Evolutionary conservation across 2,113 vertebrate genomes (phyloP).

Genomic region (Corynorhinus townsendii): DNA sequence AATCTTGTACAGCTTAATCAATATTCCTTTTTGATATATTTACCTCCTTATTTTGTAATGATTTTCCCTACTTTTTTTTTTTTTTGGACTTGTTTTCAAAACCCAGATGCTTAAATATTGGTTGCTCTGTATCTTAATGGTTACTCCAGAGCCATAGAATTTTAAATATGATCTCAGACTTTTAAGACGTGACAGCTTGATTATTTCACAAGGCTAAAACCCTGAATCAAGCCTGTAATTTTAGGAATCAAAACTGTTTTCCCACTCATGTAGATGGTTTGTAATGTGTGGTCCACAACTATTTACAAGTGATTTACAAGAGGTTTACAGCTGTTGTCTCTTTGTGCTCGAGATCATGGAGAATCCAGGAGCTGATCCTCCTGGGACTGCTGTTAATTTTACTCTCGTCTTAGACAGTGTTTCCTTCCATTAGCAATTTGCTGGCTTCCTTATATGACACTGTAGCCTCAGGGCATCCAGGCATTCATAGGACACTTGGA

Average conservation of each 20-base stretch:
- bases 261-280: constrained; percentile 51
- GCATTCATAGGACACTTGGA: background rate
- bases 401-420: constrained; percentile 39
- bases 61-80: background rate
- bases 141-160: constrained; percentile 57
- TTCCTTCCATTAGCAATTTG: constrained; percentile 31
- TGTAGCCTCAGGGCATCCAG: background rate
- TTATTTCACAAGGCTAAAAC: constrained; percentile 69
- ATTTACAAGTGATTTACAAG: constrained; percentile 34
- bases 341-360: constrained; percentile 13
- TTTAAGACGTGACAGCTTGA: constrained; percentile 68
- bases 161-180: constrained; percentile 57
- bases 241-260: constrained; percentile 62
- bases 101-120: constrained; percentile 54
- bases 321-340: constrained; percentile 54
- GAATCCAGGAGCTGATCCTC: constrained; percentile 18
- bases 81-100: constrained; percentile 25
- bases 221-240: constrained; percentile 53
- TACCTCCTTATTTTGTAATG: background rate
- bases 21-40: background rate
- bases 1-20: background rate
- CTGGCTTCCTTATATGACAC: background rate
- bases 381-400: constrained; percentile 46
- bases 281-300: constrained; percentile 66
- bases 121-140: constrained; percentile 31